Base-by-base conservation (phyloP, 2,888 invertebrate species). In the Pheosia gnoma region DNA sequence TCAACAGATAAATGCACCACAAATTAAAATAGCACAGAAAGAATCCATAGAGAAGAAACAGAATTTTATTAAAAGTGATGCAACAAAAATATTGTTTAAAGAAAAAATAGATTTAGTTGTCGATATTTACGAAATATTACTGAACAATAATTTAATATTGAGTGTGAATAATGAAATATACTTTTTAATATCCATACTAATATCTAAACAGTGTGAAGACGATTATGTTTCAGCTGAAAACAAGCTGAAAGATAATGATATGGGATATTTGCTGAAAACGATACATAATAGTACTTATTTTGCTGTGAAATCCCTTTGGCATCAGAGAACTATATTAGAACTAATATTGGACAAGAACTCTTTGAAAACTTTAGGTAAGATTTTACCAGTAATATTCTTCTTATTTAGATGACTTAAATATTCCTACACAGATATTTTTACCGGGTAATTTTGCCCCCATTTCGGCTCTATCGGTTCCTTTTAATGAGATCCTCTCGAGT, bases 201-300 rank as follows among this genome's bases (percentile, higher is more conserved):
- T 95, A 56, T 94, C 93, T 0, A 92, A 94, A 68, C 94, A 94
- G 65, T 67, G 68, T 0, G 86, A 89, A 66, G 85, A 85, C 3
- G 91, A 91, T 60, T 88, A 81, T 77, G n/a, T 66, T 0, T 63
- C 67, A 0, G 75, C 75, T 0, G 86, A 89, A 63, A 68, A 67
- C 3, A 83, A 83, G 41, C 59, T 89, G 2, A 78, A 78, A 5
- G 81, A 77, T 3, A 70, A 70, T 13, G 75, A 87, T 64, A 59
- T 80, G 49, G 81, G 87, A 25, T 84, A 75, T 79, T 72, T 95
- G 57, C 73, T 95, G 10, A 90, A 90, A 67, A 88, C 86, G 7
- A 85, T 95, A 60, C 95, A 96, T 68, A 97, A 98, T 80, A 95
- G 96, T 75, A 95, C 97, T 4, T 97, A 96, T 89, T 98, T 98